A percentile compares a stretch with the other conserved stretches of the same genome.
phyloP scores from a whole-genome alignment of 2,797 vertebrate genomes.

The Enteromius anoplus region DNA sequence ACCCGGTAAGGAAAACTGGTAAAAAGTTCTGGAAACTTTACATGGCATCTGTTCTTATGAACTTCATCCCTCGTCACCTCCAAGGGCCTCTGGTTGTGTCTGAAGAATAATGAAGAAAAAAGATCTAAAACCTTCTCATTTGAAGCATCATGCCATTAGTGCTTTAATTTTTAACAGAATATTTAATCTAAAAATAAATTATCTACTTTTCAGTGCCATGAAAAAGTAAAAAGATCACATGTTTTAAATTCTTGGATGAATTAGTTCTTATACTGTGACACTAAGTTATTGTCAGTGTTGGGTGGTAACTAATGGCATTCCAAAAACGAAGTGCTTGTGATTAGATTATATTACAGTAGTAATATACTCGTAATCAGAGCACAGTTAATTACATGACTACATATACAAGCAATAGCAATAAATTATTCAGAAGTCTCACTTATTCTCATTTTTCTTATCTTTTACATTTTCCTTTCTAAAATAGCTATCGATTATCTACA shows the following conservation, averaged over 20 bases:
- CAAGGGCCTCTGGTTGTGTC: slow-evolving; percentile 88
- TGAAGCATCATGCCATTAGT: not conserved
- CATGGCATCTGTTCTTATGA: slow-evolving; percentile 95
- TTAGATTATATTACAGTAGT: not conserved
- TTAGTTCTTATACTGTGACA: not conserved
- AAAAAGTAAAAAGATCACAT: not conserved
- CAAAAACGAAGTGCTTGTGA: not conserved
- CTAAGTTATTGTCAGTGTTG: not conserved
- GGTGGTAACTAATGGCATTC: not conserved
- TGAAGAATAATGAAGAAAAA: slow-evolving; percentile 59
- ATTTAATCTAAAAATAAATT: not conserved
- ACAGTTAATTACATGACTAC: not conserved
- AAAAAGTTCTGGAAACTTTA: slow-evolving; percentile 92
- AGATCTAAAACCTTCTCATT: not conserved
- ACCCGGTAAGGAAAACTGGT: slow-evolving; percentile 91
- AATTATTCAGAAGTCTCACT: not conserved
- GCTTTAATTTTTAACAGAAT: not conserved
- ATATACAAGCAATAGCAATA: not conserved
- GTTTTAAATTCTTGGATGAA: not conserved
- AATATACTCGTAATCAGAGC: not conserved
- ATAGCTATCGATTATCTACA: not conserved
- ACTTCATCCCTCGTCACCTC: slow-evolving; percentile 85
- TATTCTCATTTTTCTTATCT: not conserved
- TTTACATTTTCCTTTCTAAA: not conserved
- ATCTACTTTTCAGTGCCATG: not conserved